phyloP scores from a whole-genome alignment of 1,140 invertebrate species.

The Pogonomyrmex barbatus region DNA sequence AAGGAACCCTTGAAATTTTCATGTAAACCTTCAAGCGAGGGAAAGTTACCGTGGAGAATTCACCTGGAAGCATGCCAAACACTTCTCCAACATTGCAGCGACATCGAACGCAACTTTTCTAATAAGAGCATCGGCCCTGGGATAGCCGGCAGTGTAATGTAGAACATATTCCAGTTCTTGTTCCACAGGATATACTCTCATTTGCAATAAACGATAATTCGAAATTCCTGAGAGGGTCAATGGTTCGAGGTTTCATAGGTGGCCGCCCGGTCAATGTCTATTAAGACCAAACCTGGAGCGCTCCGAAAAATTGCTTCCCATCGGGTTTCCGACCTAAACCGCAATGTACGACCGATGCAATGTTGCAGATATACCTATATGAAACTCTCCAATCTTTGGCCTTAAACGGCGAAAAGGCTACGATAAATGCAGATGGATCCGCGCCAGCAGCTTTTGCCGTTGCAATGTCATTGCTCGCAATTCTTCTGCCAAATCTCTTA shows the following conservation, averaged over 20 bases:
- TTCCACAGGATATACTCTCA: neutral
- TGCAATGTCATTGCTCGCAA: conserved; percentile 47
- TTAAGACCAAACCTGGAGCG: conserved; percentile 22
- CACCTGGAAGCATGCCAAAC: conserved; percentile 63
- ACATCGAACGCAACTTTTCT: conserved; percentile 56
- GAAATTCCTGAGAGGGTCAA: neutral
- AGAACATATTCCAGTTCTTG: conserved; percentile 1
- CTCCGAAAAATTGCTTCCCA: conserved; percentile 49
- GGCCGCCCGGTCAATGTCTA: conserved; percentile 4
- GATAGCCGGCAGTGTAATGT: neutral
- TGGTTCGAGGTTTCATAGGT: neutral
- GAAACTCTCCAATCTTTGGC: conserved; percentile 56
- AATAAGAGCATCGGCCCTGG: conserved; percentile 47
- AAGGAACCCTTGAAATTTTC: conserved; percentile 36
- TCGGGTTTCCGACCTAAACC: conserved; percentile 36
- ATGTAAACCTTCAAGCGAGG: conserved; percentile 42
- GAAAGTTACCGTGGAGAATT: conserved; percentile 42
- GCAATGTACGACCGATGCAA: neutral
- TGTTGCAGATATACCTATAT: conserved; percentile 4
- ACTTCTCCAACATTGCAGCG: conserved; percentile 41
- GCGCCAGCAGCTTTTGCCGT: conserved; percentile 66
- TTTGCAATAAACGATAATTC: conserved; percentile 45
- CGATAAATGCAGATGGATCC: conserved; percentile 61
- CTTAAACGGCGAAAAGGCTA: conserved; percentile 62
- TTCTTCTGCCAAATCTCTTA: conserved; percentile 27